Conservation (phyloP, 2,888 invertebrate species). For the Spodoptera exigua region DNA sequence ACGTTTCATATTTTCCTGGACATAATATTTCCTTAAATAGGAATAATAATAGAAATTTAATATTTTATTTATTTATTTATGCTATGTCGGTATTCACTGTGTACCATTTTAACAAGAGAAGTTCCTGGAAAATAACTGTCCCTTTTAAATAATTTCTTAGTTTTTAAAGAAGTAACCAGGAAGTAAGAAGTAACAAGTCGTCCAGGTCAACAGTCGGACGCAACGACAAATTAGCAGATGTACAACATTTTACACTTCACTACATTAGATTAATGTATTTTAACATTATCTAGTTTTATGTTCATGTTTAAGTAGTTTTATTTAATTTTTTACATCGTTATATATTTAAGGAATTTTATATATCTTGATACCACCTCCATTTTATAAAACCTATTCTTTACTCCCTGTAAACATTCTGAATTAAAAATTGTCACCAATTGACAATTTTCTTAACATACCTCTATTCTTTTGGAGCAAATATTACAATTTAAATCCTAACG, state of each 20-base stretch:
- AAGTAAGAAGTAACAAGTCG: constrained; percentile 43
- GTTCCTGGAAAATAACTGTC: neutral
- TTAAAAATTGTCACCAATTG: too few species aligned
- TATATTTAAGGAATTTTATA: constrained; percentile 17
- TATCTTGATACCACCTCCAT: neutral
- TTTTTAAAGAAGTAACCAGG: constrained; percentile 47
- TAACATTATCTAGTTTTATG: constrained; percentile 23
- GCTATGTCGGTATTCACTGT: too few species aligned
- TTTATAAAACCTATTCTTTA: constrained; percentile 12
- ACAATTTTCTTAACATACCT: too few species aligned
- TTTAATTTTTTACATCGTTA: constrained; percentile 18
- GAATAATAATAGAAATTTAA: too few species aligned
- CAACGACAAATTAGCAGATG: constrained; percentile 51
- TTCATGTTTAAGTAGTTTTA: constrained; percentile 22
- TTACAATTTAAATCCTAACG: too few species aligned
- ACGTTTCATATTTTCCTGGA: too few species aligned
- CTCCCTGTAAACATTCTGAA: too few species aligned
- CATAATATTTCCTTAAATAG: too few species aligned
- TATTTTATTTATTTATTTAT: too few species aligned
- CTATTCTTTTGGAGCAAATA: too few species aligned
- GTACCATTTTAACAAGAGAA: too few species aligned
- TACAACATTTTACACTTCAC: constrained; percentile 48
- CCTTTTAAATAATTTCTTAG: constrained; percentile 27
- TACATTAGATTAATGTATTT: constrained; percentile 41
- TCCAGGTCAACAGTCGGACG: constrained; percentile 49